Conservation (phyloP, 2,797 vertebrate species). For the Tenualosa thibaudeaui region DNA sequence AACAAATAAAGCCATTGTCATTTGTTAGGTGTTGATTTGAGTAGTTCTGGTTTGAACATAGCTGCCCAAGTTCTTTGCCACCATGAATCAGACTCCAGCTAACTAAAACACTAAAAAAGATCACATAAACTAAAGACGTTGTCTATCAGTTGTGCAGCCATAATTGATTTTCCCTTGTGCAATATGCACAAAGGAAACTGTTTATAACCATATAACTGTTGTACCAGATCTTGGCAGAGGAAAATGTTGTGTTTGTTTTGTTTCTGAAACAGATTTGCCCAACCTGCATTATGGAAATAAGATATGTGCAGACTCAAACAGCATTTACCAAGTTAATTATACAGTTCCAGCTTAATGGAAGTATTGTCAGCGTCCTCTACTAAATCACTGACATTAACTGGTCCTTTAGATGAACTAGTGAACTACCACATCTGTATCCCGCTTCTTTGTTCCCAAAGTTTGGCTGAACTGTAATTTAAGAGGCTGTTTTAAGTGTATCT, state of each 20-base stretch:
- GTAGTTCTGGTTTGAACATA: not conserved
- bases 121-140: not conserved
- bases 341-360: not conserved
- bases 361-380: not conserved
- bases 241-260: not conserved
- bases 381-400: not conserved
- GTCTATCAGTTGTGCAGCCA: not conserved
- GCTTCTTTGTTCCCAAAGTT: not conserved
- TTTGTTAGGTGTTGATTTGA: not conserved
- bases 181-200: not conserved
- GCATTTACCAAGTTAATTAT: not conserved
- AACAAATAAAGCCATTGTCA: not conserved
- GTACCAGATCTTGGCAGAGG: not conserved
- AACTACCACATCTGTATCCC: not conserved
- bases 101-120: not conserved
- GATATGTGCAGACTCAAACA: not conserved
- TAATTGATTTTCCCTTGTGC: not conserved
- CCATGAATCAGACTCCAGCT: no score
- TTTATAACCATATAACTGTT: not conserved
- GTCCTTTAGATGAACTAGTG: not conserved
- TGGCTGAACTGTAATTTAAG: not conserved
- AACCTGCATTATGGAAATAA: not conserved
- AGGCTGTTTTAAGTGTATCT: constrained; percentile 43
- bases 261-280: not conserved
- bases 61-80: not conserved